Percentiles rank a stretch among this genome's conserved stretches.
Evolutionary conservation across 2,888 invertebrate species (phyloP).

Genomic region (Macrostomum cliftonense): DNA sequence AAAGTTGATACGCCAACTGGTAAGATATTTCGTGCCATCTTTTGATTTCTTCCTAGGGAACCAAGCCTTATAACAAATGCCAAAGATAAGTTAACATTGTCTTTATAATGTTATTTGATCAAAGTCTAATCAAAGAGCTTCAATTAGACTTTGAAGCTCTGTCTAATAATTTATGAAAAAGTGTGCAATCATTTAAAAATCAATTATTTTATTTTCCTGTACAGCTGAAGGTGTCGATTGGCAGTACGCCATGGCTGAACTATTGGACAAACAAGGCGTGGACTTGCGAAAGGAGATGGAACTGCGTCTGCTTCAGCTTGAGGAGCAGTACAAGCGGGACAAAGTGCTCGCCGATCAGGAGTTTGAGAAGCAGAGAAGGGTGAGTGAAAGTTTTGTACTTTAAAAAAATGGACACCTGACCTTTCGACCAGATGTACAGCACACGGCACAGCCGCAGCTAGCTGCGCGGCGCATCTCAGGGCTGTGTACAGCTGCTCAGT

Average conservation of each 20-base stretch:
- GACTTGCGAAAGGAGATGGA: conserved; percentile 96
- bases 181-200: background rate
- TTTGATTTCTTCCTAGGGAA: no score
- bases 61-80: no score
- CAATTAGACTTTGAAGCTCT: no score
- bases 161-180: no score
- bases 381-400: no score
- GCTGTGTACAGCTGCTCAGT: no score
- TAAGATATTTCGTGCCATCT: background rate
- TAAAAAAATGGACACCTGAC: background rate
- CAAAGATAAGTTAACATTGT: no score
- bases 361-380: conserved; percentile 89
- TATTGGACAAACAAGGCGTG: conserved; percentile 88
- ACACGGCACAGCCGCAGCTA: no score
- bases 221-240: conserved; percentile 65
- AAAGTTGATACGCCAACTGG: background rate
- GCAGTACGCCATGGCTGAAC: conserved; percentile 92
- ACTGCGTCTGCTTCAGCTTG: conserved; percentile 58
- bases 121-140: no score
- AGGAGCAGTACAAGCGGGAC: conserved; percentile 85
- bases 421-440: no score
- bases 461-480: no score
- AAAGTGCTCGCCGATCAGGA: conserved; percentile 85
- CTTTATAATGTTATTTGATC: no score
- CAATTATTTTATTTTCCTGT: background rate